Evolutionary conservation across 2,797 vertebrate species (phyloP), one percentile per base, ranked within the genome.

Genomic region (Poecilia gillii): DNA sequence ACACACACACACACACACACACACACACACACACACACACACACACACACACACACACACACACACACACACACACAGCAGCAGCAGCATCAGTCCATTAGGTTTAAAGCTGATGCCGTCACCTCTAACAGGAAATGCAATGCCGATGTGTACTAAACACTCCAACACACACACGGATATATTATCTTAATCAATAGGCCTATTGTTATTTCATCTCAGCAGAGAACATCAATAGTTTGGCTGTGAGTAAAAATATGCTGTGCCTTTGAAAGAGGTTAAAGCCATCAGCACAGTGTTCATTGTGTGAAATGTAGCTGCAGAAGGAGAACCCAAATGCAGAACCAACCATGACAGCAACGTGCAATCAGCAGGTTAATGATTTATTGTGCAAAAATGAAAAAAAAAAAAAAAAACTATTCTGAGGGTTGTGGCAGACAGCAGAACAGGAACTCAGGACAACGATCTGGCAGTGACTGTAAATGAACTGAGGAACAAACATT

Each of bases 181-280:
- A 76, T 78, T 74, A 77, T 84, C 84, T 82, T 79, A 53, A 93
- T 95, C 94, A 90, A 95, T 94, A 92, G 51, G 18, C 71, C 73
- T 90, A 81, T 83, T 90, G 90, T 90, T 90, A 94, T 94, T 94
- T 95, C 88, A 90, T 86, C 80, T 79, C 78, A 76, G 51, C 23
- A 72, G 49, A 33, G 31, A 70, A 81, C 85, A 92, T 90, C 86
- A 85, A 86, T 84, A 55, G 78, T 47, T 82, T 71, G 33, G 18
- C 82, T 90, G 90, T 86, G 89, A 94, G 94, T 91, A 85, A 90
- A 94, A 94, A 93, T 86, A 93, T 82, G 62, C 70, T 64, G 36
- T 81, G 81, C 86, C 91, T 93, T 83, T 92, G 85, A 89, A 72
- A 84, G 87, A 92, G 90, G 90, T 90, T 90, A 79, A 75, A 41